Base-by-base conservation (phyloP, 2,113 vertebrate genomes). In the Jaculus jaculus region DNA sequence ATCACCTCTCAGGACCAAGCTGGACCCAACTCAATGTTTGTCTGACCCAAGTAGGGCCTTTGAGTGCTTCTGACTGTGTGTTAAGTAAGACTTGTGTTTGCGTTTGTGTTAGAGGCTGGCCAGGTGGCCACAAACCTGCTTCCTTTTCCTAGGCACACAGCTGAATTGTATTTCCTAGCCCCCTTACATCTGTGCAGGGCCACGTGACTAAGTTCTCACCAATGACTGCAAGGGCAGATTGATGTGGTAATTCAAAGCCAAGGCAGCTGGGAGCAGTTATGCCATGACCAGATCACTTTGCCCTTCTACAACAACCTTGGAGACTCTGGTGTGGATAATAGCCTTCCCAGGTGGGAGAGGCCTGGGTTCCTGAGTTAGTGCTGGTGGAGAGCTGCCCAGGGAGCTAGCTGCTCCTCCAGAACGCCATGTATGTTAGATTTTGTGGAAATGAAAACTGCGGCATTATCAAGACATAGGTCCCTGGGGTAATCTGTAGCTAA, bases 191-290 rank as follows among this genome's bases (percentile, higher is more conserved):
- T 91, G 71, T 82, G 86, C 34, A 61, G 69, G 77, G 51, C 51
- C 65, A 32, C 24, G 39, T 66, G 94, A 87, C 73, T 47, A 51
- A 84, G 71, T 72, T 72, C 66, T 89, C 37, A 75, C 84, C 81
- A 78, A 15, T 65, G 58, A 93, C 77, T 58, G 4, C 18, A 68
- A 87, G 47, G 77, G 54, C 61, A 87, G 81, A 61, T 71, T 77
- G 87, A 34, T 73, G 77, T 87, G 24, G 51, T 75, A 58, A 77
- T 89, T 66, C n/a, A 39, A 91, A 84, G 84, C 80, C 84, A 75
- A 91, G 60, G 78, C 87, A 96, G 90, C 92, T 84, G 90, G 89
- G 68, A 81, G 54, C 94, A 73, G 80, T 93, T 80, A 89, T 63
- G 68, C 77, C 17, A 79, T 7, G 17, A 82, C 87, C 28, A 26